Evolutionary conservation across 2,797 vertebrate species (phyloP).

Genomic region (Tokudaia muenninki): DNA sequence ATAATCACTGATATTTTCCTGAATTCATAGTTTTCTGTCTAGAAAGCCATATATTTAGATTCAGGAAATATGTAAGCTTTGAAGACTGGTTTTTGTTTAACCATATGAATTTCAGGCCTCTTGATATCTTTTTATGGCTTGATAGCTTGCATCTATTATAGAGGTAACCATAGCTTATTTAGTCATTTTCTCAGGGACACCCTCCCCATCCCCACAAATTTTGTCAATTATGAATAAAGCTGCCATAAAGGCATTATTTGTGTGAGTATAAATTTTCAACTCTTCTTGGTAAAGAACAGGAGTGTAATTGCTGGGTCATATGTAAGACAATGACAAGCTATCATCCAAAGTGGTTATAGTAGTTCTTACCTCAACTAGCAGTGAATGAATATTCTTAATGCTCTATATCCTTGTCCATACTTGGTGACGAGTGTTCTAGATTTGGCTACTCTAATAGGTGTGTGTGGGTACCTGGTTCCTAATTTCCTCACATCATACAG

Average conservation of each 20-base stretch:
- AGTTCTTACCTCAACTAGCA: not conserved
- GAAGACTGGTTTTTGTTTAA: not conserved
- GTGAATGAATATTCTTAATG: not conserved
- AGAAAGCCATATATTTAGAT: not conserved
- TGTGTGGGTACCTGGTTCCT: not conserved
- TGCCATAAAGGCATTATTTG: not conserved
- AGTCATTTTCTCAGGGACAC: not conserved
- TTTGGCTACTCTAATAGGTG: not conserved
- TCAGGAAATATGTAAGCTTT: not conserved
- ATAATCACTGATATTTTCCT: not conserved
- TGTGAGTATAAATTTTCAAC: not conserved
- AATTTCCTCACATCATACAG: not conserved
- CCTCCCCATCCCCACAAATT: not conserved
- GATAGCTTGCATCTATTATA: not conserved
- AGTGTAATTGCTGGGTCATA: not conserved
- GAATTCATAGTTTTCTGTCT: not conserved
- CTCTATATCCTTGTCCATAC: not conserved
- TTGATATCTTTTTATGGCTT: not conserved
- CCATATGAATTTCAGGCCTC: not conserved
- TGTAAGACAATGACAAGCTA: not conserved
- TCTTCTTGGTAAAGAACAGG: not conserved
- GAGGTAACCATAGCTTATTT: not conserved
- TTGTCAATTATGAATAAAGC: not conserved
- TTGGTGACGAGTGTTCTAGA: not conserved
- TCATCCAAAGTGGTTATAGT: not conserved